phyloP scores from a whole-genome alignment of 2,888 invertebrate genomes.

The Sialis lutaria region DNA sequence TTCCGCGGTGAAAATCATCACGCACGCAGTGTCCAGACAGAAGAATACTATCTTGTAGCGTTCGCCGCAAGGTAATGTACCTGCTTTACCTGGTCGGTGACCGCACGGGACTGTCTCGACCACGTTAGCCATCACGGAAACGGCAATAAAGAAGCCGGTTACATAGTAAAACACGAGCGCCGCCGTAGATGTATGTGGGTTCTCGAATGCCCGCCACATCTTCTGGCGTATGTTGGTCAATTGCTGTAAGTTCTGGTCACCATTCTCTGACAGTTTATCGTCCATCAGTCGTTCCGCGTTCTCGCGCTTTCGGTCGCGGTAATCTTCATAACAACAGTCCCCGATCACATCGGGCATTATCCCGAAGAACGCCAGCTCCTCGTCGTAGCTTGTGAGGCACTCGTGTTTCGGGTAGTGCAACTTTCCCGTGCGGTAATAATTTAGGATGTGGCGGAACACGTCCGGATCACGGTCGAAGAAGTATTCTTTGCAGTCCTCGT shows the following conservation, averaged over 20 bases:
- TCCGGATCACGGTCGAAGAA: constrained; percentile 99
- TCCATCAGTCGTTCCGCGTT: constrained; percentile 97
- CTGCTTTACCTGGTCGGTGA: constrained; percentile 68
- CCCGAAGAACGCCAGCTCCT: constrained; percentile 97
- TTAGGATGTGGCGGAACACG: constrained; percentile 94
- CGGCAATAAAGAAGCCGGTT: constrained; percentile 98
- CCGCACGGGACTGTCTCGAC: constrained; percentile 95
- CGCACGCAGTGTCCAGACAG: constrained; percentile 98
- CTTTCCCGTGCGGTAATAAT: constrained; percentile 98
- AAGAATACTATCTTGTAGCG: constrained; percentile 97
- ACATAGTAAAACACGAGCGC: constrained; percentile 99
- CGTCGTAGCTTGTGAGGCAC: constrained; percentile 96
- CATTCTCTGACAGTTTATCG: constrained; percentile 86
- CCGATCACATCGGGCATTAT: constrained; percentile 94
- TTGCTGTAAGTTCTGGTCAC: constrained; percentile 76
- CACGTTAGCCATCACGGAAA: constrained; percentile 98
- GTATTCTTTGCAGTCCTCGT: constrained; percentile 95
- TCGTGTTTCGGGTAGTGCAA: constrained; percentile 98
- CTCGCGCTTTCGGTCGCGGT: constrained; percentile 95
- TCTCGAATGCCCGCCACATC: constrained; percentile 99
- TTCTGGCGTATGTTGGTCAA: constrained; percentile 79
- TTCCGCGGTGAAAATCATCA: constrained; percentile 99
- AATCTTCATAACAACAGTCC: constrained; percentile 99
- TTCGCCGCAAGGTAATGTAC: constrained; percentile 89
- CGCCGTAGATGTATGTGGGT: constrained; percentile 96